A percentile compares a stretch with the other conserved stretches of the same genome.
Evolutionary conservation across 2,888 invertebrate genomes (phyloP).

Genomic region (Coenonympha arcania): DNA sequence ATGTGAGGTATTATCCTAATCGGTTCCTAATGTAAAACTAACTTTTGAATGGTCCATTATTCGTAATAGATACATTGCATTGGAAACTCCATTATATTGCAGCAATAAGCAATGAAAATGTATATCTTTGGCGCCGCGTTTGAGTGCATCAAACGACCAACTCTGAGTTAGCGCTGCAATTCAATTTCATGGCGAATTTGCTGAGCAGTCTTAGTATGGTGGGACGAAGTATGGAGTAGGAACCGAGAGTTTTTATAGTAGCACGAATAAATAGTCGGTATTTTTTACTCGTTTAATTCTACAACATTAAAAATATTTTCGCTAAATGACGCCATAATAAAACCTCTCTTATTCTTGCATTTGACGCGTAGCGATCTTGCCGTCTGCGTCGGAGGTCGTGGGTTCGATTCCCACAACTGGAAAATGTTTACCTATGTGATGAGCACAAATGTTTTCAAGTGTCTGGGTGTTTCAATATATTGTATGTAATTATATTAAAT

Average conservation of each 20-base stretch:
- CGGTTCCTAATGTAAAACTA: not conserved
- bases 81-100: conserved; percentile 19
- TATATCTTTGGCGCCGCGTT: conserved; percentile 16
- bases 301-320: no score
- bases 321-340: no score
- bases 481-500: no score
- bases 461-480: no score
- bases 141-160: conserved; percentile 24
- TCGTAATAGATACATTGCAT: conserved; percentile 13
- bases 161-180: conserved; percentile 28
- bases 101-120: conserved; percentile 25
- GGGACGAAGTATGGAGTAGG: conserved; percentile 5
- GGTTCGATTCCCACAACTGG: no score
- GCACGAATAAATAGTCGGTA: not conserved
- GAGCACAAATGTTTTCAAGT: no score
- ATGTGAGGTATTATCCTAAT: not conserved
- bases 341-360: no score
- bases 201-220: conserved; percentile 26
- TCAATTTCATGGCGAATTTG: conserved; percentile 32
- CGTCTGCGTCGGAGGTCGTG: no score
- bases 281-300: no score
- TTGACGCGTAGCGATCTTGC: no score
- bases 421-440: no score
- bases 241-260: not conserved
- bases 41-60: not conserved